Evolutionary conservation across 2,888 invertebrate species (phyloP), one percentile per base, ranked within the genome.

Genomic region (Dendrolimus houi): DNA sequence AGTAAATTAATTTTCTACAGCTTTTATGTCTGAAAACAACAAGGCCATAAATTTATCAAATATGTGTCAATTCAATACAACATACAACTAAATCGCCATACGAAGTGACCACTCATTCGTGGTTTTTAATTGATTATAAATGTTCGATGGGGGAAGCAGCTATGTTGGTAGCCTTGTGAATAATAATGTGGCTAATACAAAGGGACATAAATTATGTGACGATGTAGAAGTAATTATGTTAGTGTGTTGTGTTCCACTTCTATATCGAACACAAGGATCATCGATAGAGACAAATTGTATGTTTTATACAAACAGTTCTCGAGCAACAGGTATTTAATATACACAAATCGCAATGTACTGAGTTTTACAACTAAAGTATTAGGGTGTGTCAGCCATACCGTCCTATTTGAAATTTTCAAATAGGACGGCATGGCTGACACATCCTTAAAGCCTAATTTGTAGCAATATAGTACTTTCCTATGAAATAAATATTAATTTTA

Each of bases 191-290:
- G 64, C 55, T 58, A 61, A 57, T 62, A 75, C 70, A 73, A 75
- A 74, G 71, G 67, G 64, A 60, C 65, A 74, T 74, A 71, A 74
- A 70, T 69, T 63, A 69, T 66, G 63, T 64, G 67, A 60, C 69
- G 69, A 68, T 58, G 69, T 59, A 60, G 64, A 64, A 60, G 64
- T 63, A 70, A 62, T 62, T 65, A 64, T 64, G 70, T 61, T 62
- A 70, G 64, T 67, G 64, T 64, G 64, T 58, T 60, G 61, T 61
- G 60, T 61, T 58, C 59, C 67, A 60, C 66, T 61, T 66, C 59
- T 66, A 63, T 66, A 62, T 61, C 61, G 29, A 29, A 29, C 29
- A 29, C 29, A 6, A 29, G 29, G 29, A 29, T 29, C 29, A 29
- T 29, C 29, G 29, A 29, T 29, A 29, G 29, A 29, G 6, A 29